Evolutionary conservation across 2,113 vertebrate genomes (phyloP), one percentile per base, ranked within the genome.

Genomic region (Pontoporia blainvillei): DNA sequence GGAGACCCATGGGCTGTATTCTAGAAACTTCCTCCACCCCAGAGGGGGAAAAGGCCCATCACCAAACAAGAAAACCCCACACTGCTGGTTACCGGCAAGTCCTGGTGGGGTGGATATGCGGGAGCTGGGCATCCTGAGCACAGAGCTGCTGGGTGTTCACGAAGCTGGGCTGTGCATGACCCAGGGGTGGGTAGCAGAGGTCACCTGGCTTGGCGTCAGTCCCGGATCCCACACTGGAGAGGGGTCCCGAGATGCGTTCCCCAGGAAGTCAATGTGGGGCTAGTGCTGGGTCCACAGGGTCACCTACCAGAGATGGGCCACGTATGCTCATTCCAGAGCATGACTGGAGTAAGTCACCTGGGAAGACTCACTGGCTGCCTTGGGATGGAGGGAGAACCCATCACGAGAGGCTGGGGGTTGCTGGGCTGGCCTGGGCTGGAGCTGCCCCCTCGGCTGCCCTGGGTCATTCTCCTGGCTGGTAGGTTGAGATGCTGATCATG

Each of bases 301-400:
- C 10, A 1, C 20, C 27, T 57, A 3, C 49, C 8, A 23, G 52
- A 72, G n/a, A 1, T 4, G 0, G 34, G 46, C 20, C 9, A 2
- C 2, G 0, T 29, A 5, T 1, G 11, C 36, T 57, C 9, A 1
- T 27, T 15, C 5, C 3, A 12, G 31, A 34, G 5, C 2, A 4
- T n/a, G 71, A 46, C 31, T 69, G 4, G 31, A 9, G 3, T 29
- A 39, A 25, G 4, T 39, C n/a, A 8, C 29, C 64, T 18, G 41
- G 64, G 29, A 27, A 66, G 57, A 21, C 17, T 34, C 29, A 4
- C 18, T 3, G 9, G 46, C 44, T 36, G 83, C 46, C 25, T 27
- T 9, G 31, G 12, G 29, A 61, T 59, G 36, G 13, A 73, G 72
- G 15, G 9, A 34, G 36, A 1, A 0, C 13, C 27, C 17, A 27